Base-by-base conservation (phyloP, 2,113 vertebrate species). In the Camelus bactrianus region DNA sequence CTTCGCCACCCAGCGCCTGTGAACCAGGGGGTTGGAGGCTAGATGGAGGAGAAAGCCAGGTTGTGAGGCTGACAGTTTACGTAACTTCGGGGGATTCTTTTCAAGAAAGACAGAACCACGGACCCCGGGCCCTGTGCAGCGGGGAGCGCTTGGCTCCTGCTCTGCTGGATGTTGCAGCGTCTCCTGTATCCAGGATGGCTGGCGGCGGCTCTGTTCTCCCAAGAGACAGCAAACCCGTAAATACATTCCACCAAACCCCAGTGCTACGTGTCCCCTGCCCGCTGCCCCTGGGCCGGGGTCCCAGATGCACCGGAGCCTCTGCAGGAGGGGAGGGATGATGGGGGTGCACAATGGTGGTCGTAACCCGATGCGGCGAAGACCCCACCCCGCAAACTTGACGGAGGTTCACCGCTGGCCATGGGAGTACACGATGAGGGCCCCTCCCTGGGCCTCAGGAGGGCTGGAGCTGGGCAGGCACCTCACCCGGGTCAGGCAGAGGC, bases 1-100 rank as follows among this genome's bases (percentile, higher is more conserved):
- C 54, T 58, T 16, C n/a, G 1, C 0, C 65, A 22, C 15, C 35
- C 5, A 3, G 26, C 0, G 12, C 54, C 28, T 8, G 3, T 3
- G 5, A n/a, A 30, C 54, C 2, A 1, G 48, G 19, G 58, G 26
- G 48, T 14, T 14, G 32, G 17, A 30, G 67, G 67, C n/a, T 0
- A 65, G 28, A 56, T 30, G 2, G 3, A 72, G 75, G 16, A 86
- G 48, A 73, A 26, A 77, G 1, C 35, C 19, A 12, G 50, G 64
- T n/a, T 73, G 14, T 11, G 73, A 13, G 76, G 54, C 75, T 77
- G 50, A 15, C 17, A 3, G 24, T 19, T 93, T 46, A 11, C 0
- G 4, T 35, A 2, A 46, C 24, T 8, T 42, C 4, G 17, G 42
- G n/a, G 72, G 15, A 19, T 4, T 20, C 19, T 81, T 13, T 79